Evolutionary conservation across 1,140 invertebrate genomes (phyloP), one percentile per base, ranked within the genome.

Genomic region (Drosophila mauritiana): DNA sequence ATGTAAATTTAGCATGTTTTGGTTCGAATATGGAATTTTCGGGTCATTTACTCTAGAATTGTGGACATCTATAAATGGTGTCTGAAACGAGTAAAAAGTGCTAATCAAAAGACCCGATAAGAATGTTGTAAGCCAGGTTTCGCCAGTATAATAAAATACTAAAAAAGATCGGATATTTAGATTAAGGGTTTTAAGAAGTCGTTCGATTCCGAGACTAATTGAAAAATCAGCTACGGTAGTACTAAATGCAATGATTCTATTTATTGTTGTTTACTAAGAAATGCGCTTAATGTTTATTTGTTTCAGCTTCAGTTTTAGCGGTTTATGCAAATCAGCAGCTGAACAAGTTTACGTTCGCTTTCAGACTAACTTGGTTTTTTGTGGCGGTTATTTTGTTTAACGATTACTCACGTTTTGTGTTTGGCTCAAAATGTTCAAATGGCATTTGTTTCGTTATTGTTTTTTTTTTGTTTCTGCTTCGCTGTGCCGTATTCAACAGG

Each of bases 401-500:
- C 68, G 46, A 54, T 77, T 57, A 65, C 45, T 55, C 36, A 59
- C 62, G 34, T 80, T 77, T 57, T 67, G 49, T 57, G 42, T 81
- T 75, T 67, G 45, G 22, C 37, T 52, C 48, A 25, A 56, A 75
- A 56, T 75, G 45, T 22, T 42, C 42, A 46, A 40, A 27, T 65
- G 62, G 36, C 36, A 52, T 85, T 72, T 58, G 37, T 12, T 39
- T 13, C 36, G 36, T 37, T 37, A 4, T 37, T 39, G 40, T 58
- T 53, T 65, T 51, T 45, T 72, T 55, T 48, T 45, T 31, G 7
- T 31, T 31, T 10, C 31, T 10, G 7, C 31, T 56, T 43, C 25
- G 36, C 20, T 37, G 46, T 42, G 58, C 17, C 39, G 34, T 43
- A 68, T 51, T 62, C 81, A 85, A 85, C 81, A 85, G 82, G 81